Percentiles rank a stretch among this genome's conserved stretches.
Conservation (phyloP, 2,797 vertebrate genomes). For the Micrastur ruficollis region DNA sequence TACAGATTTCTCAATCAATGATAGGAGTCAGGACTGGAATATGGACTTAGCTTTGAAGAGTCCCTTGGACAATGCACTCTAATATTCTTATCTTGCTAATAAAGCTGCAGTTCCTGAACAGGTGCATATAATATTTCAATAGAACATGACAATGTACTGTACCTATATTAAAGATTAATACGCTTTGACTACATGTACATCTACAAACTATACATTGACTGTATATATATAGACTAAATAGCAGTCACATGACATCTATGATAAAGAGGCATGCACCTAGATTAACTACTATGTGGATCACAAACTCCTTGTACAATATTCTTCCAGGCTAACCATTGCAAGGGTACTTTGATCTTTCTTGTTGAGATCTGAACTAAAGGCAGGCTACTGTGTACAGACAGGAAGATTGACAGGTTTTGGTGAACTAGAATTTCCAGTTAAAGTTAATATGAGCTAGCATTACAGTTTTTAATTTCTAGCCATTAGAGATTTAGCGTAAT, state of each 20-base stretch:
- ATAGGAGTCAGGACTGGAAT: not conserved
- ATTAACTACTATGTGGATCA: not conserved
- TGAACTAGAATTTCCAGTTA: not conserved
- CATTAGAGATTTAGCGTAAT: not conserved
- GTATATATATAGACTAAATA: not conserved
- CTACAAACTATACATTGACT: not conserved
- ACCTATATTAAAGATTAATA: not conserved
- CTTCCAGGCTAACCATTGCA: not conserved
- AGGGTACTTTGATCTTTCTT: not conserved
- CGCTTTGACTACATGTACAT: not conserved
- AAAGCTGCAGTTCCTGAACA: not conserved
- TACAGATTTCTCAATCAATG: not conserved
- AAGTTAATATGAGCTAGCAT: not conserved
- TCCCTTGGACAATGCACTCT: not conserved
- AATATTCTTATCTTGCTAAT: not conserved
- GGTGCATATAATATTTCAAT: not conserved
- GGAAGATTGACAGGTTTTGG: not conserved
- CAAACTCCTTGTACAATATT: not conserved
- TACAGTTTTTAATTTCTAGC: not conserved
- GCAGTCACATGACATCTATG: not conserved
- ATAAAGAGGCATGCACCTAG: not conserved
- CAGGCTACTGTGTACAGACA: not conserved
- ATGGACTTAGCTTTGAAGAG: not conserved
- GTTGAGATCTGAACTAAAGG: not conserved
- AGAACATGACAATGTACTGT: not conserved